phyloP scores from a whole-genome alignment of 2,888 invertebrate species.

The Drosophila multiciliata region DNA sequence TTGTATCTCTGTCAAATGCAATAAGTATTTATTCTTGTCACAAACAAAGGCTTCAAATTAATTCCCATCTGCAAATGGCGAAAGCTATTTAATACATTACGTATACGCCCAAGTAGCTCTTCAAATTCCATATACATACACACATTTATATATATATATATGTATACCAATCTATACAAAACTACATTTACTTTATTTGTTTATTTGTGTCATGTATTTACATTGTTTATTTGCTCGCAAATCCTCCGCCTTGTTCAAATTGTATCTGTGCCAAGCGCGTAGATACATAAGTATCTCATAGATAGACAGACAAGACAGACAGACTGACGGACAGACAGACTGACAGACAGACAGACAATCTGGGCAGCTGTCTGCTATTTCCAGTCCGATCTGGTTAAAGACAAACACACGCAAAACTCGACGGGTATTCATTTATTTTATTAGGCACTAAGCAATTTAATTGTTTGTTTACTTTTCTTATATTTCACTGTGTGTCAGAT shows the following conservation, averaged over 20 bases:
- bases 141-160: neutral
- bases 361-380: conserved; percentile 51
- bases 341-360: conserved; percentile 11
- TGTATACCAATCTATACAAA: neutral
- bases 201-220: conserved; percentile 15
- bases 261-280: conserved; percentile 54
- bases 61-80: conserved; percentile 41
- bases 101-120: conserved; percentile 60
- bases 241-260: conserved; percentile 41
- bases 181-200: neutral
- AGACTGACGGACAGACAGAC: too few species aligned
- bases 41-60: conserved; percentile 17
- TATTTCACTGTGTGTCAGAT: conserved; percentile 76
- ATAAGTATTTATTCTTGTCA: neutral
- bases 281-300: conserved; percentile 26
- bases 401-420: conserved; percentile 48
- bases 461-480: conserved; percentile 78
- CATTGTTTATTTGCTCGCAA: conserved; percentile 38
- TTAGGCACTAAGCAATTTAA: conserved; percentile 77
- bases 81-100: conserved; percentile 50
- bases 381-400: conserved; percentile 62
- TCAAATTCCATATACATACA: neutral
- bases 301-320: conserved; percentile 4
- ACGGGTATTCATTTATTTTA: conserved; percentile 74
- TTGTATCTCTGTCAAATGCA: neutral